A percentile compares a stretch with the other conserved stretches of the same genome.
Evolutionary conservation across 92 coral and sea anemone genomes (phyloP).

Genomic region (Epizoanthus stellaris): DNA sequence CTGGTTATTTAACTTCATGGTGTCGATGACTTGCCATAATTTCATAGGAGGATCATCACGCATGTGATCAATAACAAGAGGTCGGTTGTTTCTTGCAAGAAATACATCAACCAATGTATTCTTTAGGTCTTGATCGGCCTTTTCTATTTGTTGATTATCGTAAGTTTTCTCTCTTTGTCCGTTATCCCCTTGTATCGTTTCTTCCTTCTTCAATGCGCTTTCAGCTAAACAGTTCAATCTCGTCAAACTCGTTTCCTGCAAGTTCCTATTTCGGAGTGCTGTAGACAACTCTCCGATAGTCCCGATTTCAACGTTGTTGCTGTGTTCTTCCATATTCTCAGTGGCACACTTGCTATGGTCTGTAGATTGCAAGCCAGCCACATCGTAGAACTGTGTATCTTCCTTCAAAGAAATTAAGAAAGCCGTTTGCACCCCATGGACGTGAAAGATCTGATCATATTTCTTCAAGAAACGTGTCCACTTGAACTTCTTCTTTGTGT

Average conservation of each 20-base stretch:
- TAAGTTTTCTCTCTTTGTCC: neutral
- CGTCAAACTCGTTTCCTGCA: neutral
- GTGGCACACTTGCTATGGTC: neutral
- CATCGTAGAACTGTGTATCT: neutral
- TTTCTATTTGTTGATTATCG: neutral
- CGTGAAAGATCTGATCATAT: neutral
- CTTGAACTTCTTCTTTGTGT: neutral
- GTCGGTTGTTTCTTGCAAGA: constrained; percentile 2
- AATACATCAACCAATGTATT: constrained; percentile 14
- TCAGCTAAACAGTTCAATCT: neutral
- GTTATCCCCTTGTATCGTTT: too few species aligned
- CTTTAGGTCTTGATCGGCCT: neutral
- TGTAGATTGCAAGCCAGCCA: neutral
- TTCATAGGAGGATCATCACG: neutral
- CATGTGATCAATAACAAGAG: neutral
- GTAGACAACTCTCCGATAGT: neutral
- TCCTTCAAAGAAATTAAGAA: neutral
- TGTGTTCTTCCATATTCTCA: neutral
- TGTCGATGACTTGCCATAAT: neutral
- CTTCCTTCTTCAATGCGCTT: neutral
- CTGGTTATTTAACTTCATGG: neutral
- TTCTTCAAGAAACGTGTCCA: neutral
- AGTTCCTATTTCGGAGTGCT: neutral
- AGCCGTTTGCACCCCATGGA: neutral
- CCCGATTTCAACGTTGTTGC: too few species aligned